Base-by-base conservation (phyloP, 2,888 invertebrate species). In the Polymixis flavicincta region DNA sequence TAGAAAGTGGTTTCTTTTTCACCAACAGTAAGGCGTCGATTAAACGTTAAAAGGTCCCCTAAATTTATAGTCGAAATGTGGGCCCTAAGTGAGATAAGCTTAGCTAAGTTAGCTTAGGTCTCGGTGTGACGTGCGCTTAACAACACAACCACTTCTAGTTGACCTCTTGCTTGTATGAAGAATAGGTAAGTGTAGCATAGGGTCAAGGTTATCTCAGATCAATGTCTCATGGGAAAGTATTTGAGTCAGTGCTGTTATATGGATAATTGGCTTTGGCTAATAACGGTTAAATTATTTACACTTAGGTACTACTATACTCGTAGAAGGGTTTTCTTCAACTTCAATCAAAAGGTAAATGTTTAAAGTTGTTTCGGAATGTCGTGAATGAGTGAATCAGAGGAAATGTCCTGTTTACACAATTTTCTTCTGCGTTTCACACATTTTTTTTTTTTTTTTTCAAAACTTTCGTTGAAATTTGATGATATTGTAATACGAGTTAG, bases 141-240 rank as follows among this genome's bases (percentile, higher is more conserved):
- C 68, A 11, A 5, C 0, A 57, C 14, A 42, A 61, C 80, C 66
- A 72, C 67, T 72, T 65, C 63, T 11, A 64, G 54, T 82, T 85
- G 78, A 87, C 80, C 85, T 79, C 74, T 76, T n/a, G 37, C 37
- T 72, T 65, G 69, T 61, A 85, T 66, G 63, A 61, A 59, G 85
- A 76, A 79, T 79, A 82, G 81, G 69, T 67, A 82, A 83, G 69
- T 67, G 61, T n/a, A 68, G 64, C n/a, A 54, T 71, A 55, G 61
- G 76, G 84, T 80, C 80, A 83, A 80, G 84, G 82, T 73, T 73
- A 73, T 70, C 57, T 32, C 54, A 60, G 64, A 63, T 73, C 61
- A 71, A 64, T 76, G 76, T 76, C 61, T 73, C 54, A 59, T 83
- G 73, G 68, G 72, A 84, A 71, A 83, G 71, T 83, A 68, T 63